These are phyloP conservation scores for Hetaerina americana DNA, from an alignment of 1,140 invertebrate species.

Conservation along the genomic window DNA sequence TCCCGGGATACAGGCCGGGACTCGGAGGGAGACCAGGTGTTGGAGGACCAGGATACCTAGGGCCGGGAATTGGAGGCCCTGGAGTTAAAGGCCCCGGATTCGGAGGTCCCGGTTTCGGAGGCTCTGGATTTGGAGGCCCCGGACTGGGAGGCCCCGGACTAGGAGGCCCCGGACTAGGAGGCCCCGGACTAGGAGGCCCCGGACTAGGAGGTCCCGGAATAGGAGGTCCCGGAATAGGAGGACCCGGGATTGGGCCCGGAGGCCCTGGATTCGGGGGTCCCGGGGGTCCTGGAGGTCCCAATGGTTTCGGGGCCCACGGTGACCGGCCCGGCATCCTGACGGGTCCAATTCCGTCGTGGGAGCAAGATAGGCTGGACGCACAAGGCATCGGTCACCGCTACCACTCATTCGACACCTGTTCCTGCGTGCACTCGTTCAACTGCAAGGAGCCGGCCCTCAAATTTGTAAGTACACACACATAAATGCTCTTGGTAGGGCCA, in stretches of 20 bases:
- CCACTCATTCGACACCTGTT: conserved; percentile 31
- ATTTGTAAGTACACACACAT: conserved; percentile 38
- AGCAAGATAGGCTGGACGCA: conserved; percentile 23
- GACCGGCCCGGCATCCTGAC: conserved; percentile 21
- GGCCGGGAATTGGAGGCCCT: neutral
- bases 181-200: neutral
- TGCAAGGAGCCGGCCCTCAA: conserved; percentile 37
- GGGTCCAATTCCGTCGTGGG: conserved; percentile 31
- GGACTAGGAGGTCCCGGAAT: neutral
- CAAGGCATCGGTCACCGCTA: conserved; percentile 6
- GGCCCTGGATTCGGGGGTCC: neutral
- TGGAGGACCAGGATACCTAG: neutral
- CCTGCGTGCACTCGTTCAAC: conserved; percentile 40
- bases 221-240: neutral
- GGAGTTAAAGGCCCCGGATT: neutral
- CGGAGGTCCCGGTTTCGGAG: neutral
- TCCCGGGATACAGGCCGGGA: conserved; percentile 12
- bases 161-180: neutral
- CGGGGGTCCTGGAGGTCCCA: neutral
- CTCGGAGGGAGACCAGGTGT: neutral
- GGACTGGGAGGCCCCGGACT: neutral
- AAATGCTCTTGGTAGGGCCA: too few species aligned
- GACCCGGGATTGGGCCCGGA: neutral
- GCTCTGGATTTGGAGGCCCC: neutral
- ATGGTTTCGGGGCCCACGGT: neutral